Conservation (phyloP, 1,140 invertebrate genomes). For the Kradibia gibbosae region DNA sequence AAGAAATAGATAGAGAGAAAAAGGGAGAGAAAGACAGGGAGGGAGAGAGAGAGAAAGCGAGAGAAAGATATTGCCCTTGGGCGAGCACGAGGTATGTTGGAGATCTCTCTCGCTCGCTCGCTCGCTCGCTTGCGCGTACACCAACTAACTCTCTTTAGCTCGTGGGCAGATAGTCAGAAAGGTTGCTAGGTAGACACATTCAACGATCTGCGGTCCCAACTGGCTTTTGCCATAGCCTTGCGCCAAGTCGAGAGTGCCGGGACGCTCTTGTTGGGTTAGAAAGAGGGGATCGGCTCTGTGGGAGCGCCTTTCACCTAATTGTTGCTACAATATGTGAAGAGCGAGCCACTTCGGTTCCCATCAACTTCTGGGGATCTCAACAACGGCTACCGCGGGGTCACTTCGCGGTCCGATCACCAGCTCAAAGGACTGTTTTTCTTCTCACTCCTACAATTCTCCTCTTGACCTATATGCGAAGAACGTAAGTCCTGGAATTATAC, state of each 20-base stretch:
- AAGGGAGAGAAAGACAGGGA: too few relatives aligned
- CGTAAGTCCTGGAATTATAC: too few relatives aligned
- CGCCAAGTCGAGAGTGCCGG: slow-evolving; percentile 6
- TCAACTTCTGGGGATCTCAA: slow-evolving; percentile 63
- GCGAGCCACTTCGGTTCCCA: slow-evolving; percentile 68
- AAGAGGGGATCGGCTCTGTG: slow-evolving; percentile 55
- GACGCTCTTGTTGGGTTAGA: background rate
- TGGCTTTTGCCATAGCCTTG: slow-evolving; percentile 38
- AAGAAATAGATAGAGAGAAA: too few relatives aligned
- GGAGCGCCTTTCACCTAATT: slow-evolving; percentile 73
- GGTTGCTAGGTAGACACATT: slow-evolving; percentile 60
- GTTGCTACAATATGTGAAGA: slow-evolving; percentile 73
- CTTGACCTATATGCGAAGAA: too few relatives aligned
- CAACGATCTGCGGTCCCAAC: slow-evolving; percentile 61
- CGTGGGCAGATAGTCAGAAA: background rate
- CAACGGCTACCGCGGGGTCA: slow-evolving; percentile 33
- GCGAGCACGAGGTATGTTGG: slow-evolving; percentile 61
- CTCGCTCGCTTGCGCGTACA: background rate
- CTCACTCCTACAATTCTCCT: background rate
- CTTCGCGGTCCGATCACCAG: slow-evolving; percentile 7
- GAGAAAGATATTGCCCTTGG: slow-evolving; percentile 53
- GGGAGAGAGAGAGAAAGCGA: too few relatives aligned
- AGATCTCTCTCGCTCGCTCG: background rate
- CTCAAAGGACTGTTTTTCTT: background rate
- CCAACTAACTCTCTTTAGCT: background rate